Evolutionary conservation across 2,888 invertebrate genomes (phyloP).

Genomic region (Automeris io): DNA sequence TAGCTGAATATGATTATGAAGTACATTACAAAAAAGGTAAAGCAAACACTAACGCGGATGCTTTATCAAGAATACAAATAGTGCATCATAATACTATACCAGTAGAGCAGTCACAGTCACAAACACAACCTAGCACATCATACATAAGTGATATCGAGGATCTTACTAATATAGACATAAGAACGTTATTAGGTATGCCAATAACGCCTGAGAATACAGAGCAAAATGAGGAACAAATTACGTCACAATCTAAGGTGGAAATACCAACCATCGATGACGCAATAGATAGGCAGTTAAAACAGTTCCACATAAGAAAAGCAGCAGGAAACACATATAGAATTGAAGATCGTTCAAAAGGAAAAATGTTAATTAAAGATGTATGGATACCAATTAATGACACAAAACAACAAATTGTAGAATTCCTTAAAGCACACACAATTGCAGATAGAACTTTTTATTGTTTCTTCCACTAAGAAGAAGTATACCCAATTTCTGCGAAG

Average conservation of each 20-base stretch:
- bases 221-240: neutral
- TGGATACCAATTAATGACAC: slow-evolving; percentile 18
- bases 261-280: slow-evolving; percentile 17
- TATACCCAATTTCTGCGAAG: slow-evolving; percentile 6
- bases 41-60: slow-evolving; percentile 15
- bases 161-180: slow-evolving; percentile 5
- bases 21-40: slow-evolving; percentile 16
- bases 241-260: slow-evolving; percentile 5
- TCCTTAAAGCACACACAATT: slow-evolving; percentile 17
- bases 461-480: slow-evolving; percentile 16
- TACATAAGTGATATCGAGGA: neutral
- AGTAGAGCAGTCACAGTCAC: too few species aligned
- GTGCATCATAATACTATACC: too few species aligned
- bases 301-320: slow-evolving; percentile 16
- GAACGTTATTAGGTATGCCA: slow-evolving; percentile 9
- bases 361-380: slow-evolving; percentile 17
- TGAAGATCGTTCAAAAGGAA: slow-evolving; percentile 18
- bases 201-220: slow-evolving; percentile 7
- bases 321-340: slow-evolving; percentile 14
- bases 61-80: slow-evolving; percentile 19
- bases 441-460: slow-evolving; percentile 15
- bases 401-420: slow-evolving; percentile 15
- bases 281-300: slow-evolving; percentile 19
- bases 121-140: slow-evolving; percentile 5
- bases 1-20: slow-evolving; percentile 16